Base-by-base conservation (phyloP, 2,888 invertebrate genomes). In the Meteorus cinctellus region DNA sequence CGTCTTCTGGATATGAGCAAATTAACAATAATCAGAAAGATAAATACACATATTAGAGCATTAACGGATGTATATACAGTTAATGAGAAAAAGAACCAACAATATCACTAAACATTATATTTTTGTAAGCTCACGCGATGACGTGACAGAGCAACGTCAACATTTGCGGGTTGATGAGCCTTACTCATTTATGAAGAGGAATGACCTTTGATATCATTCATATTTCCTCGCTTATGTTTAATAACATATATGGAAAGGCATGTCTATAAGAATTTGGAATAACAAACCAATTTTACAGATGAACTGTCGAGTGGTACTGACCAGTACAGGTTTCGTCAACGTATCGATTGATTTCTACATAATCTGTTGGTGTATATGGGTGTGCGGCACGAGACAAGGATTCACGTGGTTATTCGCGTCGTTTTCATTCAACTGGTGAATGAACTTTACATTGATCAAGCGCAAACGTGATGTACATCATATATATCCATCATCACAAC, bases 1-100 rank as follows among this genome's bases (percentile, higher is more conserved):
- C 89, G 84, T 89, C 89, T 81, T 89, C 89, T 89, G 27, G 73
- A 69, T 69, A 63, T 4, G 29, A 34, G 19, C 29, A 55, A 34
- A 65, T 36, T 41, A 48, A 68, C 59, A 36, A 68, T 27, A 68
- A 48, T 65, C 60, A n/a, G 14, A 67, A 41, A 24, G 4, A 12
- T 71, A 48, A 76, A 19, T 24, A 62, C 41, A 36, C 60, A 10
- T 67, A 68, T 67, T 1, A 71, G 19, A 41, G 12, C 12, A 12
- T 55, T 5, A 16, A 6, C 4, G n/a, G 10, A 55, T 71, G 45
- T 48, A 67, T 62, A 14, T 3, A 62, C 8, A 12, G 34, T 16
- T 51, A 34, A 31, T 72, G 27, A 4, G 6, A 62, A 62, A 14
- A 62, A 19, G 55, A 69, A 48, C 4, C 14, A 69, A 19, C 48